Evolutionary conservation across 2,888 invertebrate genomes (phyloP), one percentile per base, ranked within the genome.

Genomic region (Micropterix aruncella): DNA sequence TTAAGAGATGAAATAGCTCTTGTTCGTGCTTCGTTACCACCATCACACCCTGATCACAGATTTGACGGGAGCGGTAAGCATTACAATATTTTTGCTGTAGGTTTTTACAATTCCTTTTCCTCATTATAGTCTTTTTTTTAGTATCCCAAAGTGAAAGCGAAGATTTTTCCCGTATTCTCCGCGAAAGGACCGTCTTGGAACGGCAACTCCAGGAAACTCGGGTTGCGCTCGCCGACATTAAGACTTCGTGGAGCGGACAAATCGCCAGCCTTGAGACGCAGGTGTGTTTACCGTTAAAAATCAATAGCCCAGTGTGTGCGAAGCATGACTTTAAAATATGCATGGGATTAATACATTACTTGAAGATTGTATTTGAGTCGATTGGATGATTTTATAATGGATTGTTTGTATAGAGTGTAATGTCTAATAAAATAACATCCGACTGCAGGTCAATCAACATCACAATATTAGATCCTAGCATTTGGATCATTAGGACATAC

Each of bases 211-310:
- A 88, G 54, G 92, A 92, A 57, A 80, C 89, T 0, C 83, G 90
- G 58, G 73, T 90, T 56, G 91, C 92, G 60, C 66, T 92, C 19
- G 83, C 86, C 0, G 90, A 92, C 55, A 88, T 92, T 51, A 92
- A 93, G 60, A 86, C 87, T 1, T 86, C 87, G 0, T 92, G 92
- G 92, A 91, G 90, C 55, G 85, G 87, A 12, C 90, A 91, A 61
- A 92, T 92, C 54, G 79, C 88, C 14, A 80, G 85, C 1, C 65
- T 92, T 37, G 92, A 93, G 60, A 88, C 88, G n/a, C 92, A 93
- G 77, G 84, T 87, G n/a, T n/a, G n/a, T n/a, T n/a, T n/a, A n/a
- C n/a, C n/a, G n/a, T n/a, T n/a, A n/a, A n/a, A n/a, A n/a, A n/a
- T n/a, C n/a, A n/a, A n/a, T n/a, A n/a, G n/a, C n/a, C n/a, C n/a